A percentile compares a stretch with the other conserved stretches of the same genome.
phyloP scores from a whole-genome alignment of 2,797 vertebrate genomes.

The Megalops cyprinoides region DNA sequence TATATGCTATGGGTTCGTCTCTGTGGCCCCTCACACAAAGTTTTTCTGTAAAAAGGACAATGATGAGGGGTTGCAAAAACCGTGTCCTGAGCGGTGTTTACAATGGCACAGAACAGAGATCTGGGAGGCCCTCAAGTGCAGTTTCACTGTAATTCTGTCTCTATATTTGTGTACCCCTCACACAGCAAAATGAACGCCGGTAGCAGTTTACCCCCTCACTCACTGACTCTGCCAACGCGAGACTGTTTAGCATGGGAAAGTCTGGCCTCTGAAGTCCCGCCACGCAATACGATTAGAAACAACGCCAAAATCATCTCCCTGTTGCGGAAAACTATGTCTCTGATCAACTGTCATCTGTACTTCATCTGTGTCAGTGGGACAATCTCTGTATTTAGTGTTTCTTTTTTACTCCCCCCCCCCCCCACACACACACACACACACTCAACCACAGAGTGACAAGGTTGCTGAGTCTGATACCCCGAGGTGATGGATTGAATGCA shows the following conservation, averaged over 20 bases:
- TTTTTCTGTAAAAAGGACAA: not conserved
- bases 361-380: not conserved
- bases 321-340: slow-evolving; percentile 12
- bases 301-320: slow-evolving; percentile 1
- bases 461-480: not conserved
- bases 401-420: too few relatives aligned
- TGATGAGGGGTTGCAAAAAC: not conserved
- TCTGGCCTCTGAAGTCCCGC: not conserved
- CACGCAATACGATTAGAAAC: not conserved
- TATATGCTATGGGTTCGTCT: too few relatives aligned
- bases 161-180: not conserved
- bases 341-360: slow-evolving; percentile 4
- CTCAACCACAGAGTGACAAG: not conserved
- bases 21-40: not conserved
- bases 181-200: not conserved
- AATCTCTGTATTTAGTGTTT: not conserved
- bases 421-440: too few relatives aligned
- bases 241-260: not conserved
- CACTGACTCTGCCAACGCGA: slow-evolving; percentile 1
- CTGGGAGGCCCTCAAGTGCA: not conserved
- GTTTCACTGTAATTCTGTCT: not conserved
- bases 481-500: not conserved
- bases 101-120: not conserved
- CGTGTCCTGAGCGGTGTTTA: not conserved
- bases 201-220: slow-evolving; percentile 14